Evolutionary conservation across 2,888 invertebrate species (phyloP).

Genomic region (Drosophila helvetica): DNA sequence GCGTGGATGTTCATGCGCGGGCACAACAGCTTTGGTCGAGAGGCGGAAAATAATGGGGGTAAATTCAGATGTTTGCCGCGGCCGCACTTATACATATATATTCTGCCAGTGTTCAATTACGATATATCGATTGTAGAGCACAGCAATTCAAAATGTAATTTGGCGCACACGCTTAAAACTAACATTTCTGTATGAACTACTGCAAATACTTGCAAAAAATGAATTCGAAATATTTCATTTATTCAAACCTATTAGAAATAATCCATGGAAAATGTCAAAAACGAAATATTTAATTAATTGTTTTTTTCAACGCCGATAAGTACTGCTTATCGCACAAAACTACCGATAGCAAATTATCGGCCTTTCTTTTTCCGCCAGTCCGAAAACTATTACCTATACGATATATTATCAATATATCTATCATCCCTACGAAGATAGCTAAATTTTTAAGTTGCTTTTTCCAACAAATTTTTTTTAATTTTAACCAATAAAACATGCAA

Average conservation of each 20-base stretch:
- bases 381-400: background rate
- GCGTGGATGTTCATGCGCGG: background rate
- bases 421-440: background rate
- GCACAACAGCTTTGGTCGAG: background rate
- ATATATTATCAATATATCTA: background rate
- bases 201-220: background rate
- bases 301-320: too few species aligned
- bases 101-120: background rate
- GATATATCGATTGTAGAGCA: background rate
- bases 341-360: background rate
- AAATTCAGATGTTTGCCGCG: background rate
- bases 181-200: background rate
- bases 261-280: background rate
- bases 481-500: background rate
- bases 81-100: too few species aligned
- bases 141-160: background rate
- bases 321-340: background rate
- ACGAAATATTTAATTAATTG: too few species aligned
- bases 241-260: background rate
- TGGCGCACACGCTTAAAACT: background rate
- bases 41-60: background rate
- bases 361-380: background rate
- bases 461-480: constrained; percentile 14
- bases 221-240: background rate
- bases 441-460: constrained; percentile 18